phyloP scores from a whole-genome alignment of 2,888 invertebrate species.

The Thecophora atra region DNA sequence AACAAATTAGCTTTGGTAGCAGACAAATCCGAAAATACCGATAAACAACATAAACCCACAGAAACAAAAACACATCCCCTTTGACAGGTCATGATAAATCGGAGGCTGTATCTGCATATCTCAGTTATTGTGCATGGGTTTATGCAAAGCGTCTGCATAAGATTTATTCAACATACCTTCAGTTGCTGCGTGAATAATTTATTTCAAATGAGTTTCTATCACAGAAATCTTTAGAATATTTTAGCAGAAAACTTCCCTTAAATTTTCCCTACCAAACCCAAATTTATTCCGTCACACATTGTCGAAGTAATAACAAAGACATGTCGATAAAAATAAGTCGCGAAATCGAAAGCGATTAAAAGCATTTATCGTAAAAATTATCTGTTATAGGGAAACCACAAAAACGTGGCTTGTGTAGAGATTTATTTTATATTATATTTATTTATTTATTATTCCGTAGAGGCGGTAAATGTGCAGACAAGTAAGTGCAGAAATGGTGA shows the following conservation, averaged over 20 bases:
- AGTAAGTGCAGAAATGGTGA: too few species aligned
- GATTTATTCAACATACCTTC: conserved; percentile 27
- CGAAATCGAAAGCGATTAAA: too few species aligned
- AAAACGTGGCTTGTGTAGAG: too few species aligned
- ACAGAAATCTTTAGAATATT: not conserved
- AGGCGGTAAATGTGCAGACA: too few species aligned
- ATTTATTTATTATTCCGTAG: too few species aligned
- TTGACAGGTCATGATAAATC: conserved; percentile 27
- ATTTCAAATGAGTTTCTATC: not conserved
- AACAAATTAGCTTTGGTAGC: too few species aligned
- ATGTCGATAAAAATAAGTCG: not conserved
- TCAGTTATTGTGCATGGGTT: too few species aligned
- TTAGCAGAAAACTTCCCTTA: too few species aligned
- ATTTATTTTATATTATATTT: too few species aligned
- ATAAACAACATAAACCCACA: conserved; percentile 3
- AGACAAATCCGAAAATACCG: conserved; percentile 4
- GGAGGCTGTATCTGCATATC: not conserved
- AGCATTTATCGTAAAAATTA: too few species aligned
- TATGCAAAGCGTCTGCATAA: not conserved
- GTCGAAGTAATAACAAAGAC: not conserved
- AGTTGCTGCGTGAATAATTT: conserved; percentile 16
- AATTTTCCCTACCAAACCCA: not conserved
- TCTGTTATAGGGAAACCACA: too few species aligned
- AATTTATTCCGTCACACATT: not conserved
- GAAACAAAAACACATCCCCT: not conserved